Evolutionary conservation across 2,888 invertebrate genomes (phyloP).

Genomic region (Apamea crenata): DNA sequence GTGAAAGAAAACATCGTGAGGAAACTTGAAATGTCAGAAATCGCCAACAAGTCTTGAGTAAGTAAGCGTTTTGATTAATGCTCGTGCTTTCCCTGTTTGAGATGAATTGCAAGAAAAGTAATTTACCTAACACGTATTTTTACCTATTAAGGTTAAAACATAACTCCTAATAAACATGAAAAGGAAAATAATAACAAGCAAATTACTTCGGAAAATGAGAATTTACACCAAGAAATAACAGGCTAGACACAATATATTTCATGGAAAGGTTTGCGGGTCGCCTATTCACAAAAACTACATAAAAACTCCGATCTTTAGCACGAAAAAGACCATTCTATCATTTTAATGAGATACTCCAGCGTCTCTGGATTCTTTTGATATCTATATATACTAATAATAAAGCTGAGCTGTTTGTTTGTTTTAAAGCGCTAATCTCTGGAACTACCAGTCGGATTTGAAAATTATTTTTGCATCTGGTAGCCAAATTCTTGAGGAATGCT

Average conservation of each 20-base stretch:
- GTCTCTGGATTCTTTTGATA: conserved; percentile 44
- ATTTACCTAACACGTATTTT: not conserved
- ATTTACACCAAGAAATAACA: conserved; percentile 28
- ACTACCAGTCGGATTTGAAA: too few relatives aligned
- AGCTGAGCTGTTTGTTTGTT: not conserved
- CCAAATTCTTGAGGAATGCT: too few relatives aligned
- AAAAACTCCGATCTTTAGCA: conserved; percentile 36
- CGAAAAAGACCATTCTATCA: conserved; percentile 42
- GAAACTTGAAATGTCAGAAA: not conserved
- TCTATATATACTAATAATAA: not conserved
- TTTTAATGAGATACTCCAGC: conserved; percentile 55
- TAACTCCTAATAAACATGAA: conserved; percentile 30
- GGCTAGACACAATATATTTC: conserved; percentile 17
- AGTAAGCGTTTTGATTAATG: not conserved
- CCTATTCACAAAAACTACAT: conserved; percentile 23
- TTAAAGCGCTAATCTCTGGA: not conserved
- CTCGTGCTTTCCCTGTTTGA: not conserved
- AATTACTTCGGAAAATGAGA: conserved; percentile 36
- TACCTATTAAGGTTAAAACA: conserved; percentile 11
- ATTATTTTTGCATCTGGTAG: too few relatives aligned
- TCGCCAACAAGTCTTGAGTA: not conserved
- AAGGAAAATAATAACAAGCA: conserved; percentile 41
- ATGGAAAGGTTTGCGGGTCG: not conserved
- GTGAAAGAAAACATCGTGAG: not conserved
- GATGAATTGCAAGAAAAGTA: not conserved